Percentiles rank a stretch among this genome's conserved stretches.
phyloP scores from a whole-genome alignment of 2,888 invertebrate species.

The Melieria omissa region DNA sequence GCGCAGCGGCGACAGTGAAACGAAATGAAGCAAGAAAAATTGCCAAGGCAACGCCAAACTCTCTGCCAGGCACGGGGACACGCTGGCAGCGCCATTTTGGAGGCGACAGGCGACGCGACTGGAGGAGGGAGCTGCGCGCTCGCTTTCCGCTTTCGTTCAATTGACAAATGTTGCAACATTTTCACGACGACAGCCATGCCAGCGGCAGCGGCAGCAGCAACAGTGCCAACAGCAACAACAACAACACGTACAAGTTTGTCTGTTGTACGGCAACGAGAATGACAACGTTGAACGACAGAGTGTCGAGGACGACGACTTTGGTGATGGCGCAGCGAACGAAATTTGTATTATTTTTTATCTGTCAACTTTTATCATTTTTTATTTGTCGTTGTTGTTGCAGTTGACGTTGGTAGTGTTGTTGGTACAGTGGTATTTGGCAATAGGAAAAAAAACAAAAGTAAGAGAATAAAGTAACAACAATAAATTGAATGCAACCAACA shows the following conservation, averaged over 20 bases:
- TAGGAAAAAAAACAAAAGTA: no score
- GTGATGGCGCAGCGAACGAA: neutral
- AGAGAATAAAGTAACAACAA: no score
- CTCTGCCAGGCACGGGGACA: constrained; percentile 9
- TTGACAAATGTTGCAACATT: constrained; percentile 40
- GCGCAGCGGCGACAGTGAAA: constrained; percentile 36
- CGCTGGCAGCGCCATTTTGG: no score
- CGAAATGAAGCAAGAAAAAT: constrained; percentile 62
- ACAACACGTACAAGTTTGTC: no score
- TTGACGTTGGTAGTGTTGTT: neutral
- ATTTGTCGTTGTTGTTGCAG: neutral
- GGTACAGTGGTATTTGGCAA: no score
- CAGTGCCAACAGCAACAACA: neutral
- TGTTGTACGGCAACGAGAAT: no score
- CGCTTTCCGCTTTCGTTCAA: neutral
- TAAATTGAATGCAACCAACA: no score
- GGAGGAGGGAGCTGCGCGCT: no score
- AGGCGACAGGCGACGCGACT: no score
- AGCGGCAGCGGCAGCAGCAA: constrained; percentile 27
- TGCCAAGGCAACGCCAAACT: constrained; percentile 44
- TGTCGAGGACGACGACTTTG: neutral
- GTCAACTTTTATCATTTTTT: constrained; percentile 61
- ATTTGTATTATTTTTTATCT: constrained; percentile 58
- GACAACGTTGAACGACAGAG: neutral
- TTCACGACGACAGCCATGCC: constrained; percentile 20